Evolutionary conservation across 2,888 invertebrate genomes (phyloP).

Genomic region (Torymus texanus): DNA sequence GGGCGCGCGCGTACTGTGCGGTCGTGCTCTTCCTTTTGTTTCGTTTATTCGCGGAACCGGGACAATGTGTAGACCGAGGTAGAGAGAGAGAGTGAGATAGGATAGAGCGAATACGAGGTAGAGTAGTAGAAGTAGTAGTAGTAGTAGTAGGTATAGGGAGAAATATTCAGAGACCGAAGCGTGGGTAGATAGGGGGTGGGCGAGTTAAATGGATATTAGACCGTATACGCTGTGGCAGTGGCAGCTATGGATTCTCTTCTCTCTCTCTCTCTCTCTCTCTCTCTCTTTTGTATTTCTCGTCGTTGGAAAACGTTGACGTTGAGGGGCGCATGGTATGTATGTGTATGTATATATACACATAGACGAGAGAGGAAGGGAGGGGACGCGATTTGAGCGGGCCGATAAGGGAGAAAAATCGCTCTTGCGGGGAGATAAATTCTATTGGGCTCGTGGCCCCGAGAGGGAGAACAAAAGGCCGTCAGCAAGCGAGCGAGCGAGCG

Average conservation of each 20-base stretch:
- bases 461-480: conserved; percentile 1
- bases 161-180: conserved; percentile 20
- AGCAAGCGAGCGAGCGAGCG: too few relatives aligned
- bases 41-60: conserved; percentile 8
- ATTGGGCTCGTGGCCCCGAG: not conserved
- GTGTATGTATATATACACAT: not conserved
- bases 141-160: not conserved
- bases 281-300: not conserved
- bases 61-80: not conserved
- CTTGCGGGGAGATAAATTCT: conserved; percentile 20
- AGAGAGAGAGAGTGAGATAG: not conserved
- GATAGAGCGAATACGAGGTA: not conserved
- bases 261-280: not conserved
- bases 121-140: not conserved
- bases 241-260: not conserved
- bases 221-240: not conserved
- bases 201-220: conserved; percentile 47
- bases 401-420: conserved; percentile 36
- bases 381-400: conserved; percentile 20
- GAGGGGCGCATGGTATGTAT: not conserved
- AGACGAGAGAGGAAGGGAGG: not conserved
- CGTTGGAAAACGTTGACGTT: conserved; percentile 16
- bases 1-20: too few relatives aligned
- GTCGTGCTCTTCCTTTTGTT: conserved; percentile 28
- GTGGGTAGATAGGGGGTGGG: too few relatives aligned